Conservation (phyloP, 37 sponge, comb jelly and placozoan genomes). For the Eunapius fragilis region DNA sequence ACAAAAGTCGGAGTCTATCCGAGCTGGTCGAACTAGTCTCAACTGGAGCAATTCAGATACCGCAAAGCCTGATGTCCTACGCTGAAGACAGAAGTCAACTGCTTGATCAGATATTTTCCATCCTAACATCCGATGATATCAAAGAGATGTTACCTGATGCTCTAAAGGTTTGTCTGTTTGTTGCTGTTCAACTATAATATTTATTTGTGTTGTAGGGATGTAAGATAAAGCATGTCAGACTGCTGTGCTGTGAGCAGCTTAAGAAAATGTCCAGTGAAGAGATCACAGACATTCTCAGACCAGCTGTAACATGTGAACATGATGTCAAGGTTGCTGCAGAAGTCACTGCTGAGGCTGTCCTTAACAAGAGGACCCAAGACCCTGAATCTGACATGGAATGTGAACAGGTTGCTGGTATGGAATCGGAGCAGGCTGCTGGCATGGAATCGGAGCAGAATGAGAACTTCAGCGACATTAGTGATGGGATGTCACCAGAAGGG, state of each 20-base stretch:
- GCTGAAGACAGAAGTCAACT: conserved; percentile 33
- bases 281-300: not conserved
- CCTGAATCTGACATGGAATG: too few relatives aligned
- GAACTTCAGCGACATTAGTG: not conserved
- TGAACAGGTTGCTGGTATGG: too few relatives aligned
- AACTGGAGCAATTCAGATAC: conserved; percentile 43
- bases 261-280: conserved; percentile 31
- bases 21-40: conserved; percentile 55
- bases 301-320: not conserved
- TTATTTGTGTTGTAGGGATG: conserved; percentile 44
- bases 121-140: conserved; percentile 58
- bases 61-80: conserved; percentile 47
- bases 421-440: too few relatives aligned
- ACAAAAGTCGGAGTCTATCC: conserved; percentile 25
- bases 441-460: not conserved
- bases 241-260: conserved; percentile 58
- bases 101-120: conserved; percentile 73
- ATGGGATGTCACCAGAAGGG: not conserved
- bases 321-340: not conserved
- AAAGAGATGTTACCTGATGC: conserved; percentile 73
- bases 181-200: not conserved
- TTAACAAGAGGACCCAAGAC: too few relatives aligned
- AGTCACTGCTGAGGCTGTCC: too few relatives aligned
- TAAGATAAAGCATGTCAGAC: conserved; percentile 58
- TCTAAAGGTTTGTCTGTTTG: conserved; percentile 50